phyloP scores from a whole-genome alignment of 2,888 invertebrate genomes.

The Dermolepida albohirtum region DNA sequence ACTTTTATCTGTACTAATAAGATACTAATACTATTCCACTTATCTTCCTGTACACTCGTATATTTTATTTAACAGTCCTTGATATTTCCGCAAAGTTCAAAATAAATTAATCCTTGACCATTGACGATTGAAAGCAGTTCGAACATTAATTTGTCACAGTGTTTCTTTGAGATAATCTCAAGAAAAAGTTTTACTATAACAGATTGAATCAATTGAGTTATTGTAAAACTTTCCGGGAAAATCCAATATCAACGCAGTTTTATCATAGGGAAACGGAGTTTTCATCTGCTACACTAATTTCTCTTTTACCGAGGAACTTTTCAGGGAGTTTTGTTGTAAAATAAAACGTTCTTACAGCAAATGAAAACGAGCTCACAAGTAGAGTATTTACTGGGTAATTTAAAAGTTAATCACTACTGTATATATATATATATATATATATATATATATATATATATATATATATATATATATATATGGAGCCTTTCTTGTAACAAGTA shows the following conservation, averaged over 20 bases:
- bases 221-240: conserved; percentile 31
- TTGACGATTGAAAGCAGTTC: conserved; percentile 14
- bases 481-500: no score
- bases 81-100: no score
- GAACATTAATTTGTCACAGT: conserved; percentile 27
- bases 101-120: no score
- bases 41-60: no score
- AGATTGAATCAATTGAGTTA: conserved; percentile 39
- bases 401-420: no score
- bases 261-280: conserved; percentile 7
- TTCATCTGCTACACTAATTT: background rate
- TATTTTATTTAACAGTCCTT: no score
- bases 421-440: no score
- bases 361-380: conserved; percentile 12
- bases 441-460: no score
- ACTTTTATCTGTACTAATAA: no score
- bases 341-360: conserved; percentile 28
- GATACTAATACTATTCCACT: no score
- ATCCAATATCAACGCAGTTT: conserved; percentile 36
- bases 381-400: background rate
- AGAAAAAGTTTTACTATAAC: conserved; percentile 27
- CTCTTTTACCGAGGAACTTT: conserved; percentile 5
- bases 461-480: no score
- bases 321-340: conserved; percentile 29
- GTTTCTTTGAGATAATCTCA: conserved; percentile 32